phyloP scores from a whole-genome alignment of 2,113 vertebrate species.

The Platichthys flesus region DNA sequence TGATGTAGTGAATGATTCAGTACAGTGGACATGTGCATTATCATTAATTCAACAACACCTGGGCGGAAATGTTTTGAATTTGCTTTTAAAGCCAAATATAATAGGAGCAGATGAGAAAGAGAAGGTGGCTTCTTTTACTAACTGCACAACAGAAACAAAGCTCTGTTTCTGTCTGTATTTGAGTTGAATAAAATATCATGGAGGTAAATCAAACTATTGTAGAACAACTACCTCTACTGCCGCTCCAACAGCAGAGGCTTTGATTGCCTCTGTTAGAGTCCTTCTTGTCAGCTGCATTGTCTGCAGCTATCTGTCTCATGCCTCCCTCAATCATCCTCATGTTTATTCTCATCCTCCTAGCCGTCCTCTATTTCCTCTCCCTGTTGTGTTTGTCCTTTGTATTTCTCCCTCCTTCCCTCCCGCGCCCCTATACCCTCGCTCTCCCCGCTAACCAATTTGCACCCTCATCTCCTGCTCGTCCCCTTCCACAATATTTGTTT shows the following conservation, averaged over 20 bases:
- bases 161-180: no score
- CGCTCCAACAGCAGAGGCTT: no score
- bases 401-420: slow-evolving; percentile 4
- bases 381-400: slow-evolving; percentile 22
- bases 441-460: slow-evolving; percentile 44
- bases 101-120: no score
- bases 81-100: no score
- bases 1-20: no score
- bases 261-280: neutral
- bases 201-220: no score
- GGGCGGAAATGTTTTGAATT: no score
- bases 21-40: no score
- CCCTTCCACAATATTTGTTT: slow-evolving; percentile 50
- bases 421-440: slow-evolving; percentile 10
- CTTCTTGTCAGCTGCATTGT: slow-evolving; percentile 13
- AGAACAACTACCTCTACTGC: neutral
- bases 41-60: no score
- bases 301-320: slow-evolving; percentile 1
- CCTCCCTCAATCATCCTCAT: slow-evolving; percentile 20
- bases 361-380: slow-evolving; percentile 38
- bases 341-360: slow-evolving; percentile 13
- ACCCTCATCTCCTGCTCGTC: slow-evolving; percentile 35
- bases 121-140: no score
- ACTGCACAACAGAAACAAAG: no score
- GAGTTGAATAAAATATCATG: no score